Evolutionary conservation across 1,140 invertebrate species (phyloP), one percentile per base, ranked within the genome.

Genomic region (Scaptomyza montana): DNA sequence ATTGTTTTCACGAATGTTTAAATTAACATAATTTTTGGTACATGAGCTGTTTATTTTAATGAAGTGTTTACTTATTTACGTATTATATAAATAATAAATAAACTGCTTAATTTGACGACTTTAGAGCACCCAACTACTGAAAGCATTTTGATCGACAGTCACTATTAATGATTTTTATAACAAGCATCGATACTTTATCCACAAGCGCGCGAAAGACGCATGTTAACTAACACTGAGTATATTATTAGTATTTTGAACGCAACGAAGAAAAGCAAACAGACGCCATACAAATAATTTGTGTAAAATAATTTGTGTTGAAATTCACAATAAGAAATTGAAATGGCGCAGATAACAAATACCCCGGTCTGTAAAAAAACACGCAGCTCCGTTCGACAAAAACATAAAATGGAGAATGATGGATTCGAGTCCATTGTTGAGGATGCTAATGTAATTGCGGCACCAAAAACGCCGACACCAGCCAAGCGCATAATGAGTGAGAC

Each of bases 281-380:
- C 70, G 62, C 61, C 54, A 10, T 6, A 47, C 21, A 45, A 64
- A 54, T 25, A 28, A 25, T 21, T 54, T 25, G 16, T 59, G 16
- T 47, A 33, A 6, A 55, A 13, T 16, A 19, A 12, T 25, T 62
- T 33, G 7, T 3, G 19, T 19, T 21, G 10, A 53, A 57, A 57
- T 55, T 46, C 9, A 5, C 16, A 30, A 30, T 21, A 10, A 46
- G 25, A 25, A 59, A 10, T 13, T 13, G 28, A 63, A 53, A 33
- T 63, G 16, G 16, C 46, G 25, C 49, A 46, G 25, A 33, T 5
- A 1, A 10, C 12, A 10, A 43, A 10, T 9, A 81, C 78, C 13
- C 78, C 78, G 0, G 62, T 81, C 36, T 61, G 69, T 0, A 74
- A 13, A 5, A 74, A 81, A 57, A 74, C 78, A 0, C 78, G 78